These are phyloP conservation scores for Heterodera filipjevi DNA, from an alignment of 2,888 invertebrate species.

Conservation along the genomic window DNA sequence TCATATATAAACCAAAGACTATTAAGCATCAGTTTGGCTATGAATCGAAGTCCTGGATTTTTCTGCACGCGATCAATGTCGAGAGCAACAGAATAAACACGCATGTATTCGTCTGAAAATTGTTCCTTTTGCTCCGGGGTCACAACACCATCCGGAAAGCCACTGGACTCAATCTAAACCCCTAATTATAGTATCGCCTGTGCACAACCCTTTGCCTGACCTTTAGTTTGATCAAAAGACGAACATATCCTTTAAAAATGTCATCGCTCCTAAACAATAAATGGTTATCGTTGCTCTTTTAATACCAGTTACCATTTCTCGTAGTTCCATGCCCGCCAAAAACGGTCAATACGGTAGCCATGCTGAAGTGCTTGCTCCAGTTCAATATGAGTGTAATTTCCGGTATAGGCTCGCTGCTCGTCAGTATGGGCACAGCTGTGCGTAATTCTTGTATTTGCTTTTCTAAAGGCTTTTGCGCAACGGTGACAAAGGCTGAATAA, in stretches of 20 bases:
- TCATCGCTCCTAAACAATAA: background rate
- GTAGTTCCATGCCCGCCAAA: background rate
- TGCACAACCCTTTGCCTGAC: background rate
- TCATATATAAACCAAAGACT: background rate
- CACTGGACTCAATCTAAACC: background rate
- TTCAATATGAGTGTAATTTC: slow-evolving; percentile 18
- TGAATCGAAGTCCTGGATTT: background rate
- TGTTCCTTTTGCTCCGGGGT: background rate
- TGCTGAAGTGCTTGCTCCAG: background rate
- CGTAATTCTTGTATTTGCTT: background rate
- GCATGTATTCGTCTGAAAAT: background rate
- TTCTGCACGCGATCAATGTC: background rate
- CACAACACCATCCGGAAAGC: background rate
- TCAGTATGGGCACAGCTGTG: slow-evolving; percentile 5
- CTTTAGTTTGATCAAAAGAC: background rate
- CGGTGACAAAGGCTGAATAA: background rate
- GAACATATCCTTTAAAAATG: background rate
- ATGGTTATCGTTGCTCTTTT: background rate
- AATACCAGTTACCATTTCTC: background rate
- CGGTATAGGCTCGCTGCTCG: background rate
- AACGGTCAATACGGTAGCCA: slow-evolving; percentile 1
- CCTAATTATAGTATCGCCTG: background rate
- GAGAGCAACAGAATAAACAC: background rate
- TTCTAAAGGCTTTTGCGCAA: background rate
- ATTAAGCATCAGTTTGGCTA: background rate